Conservation (phyloP, 2,797 vertebrate species). For the Lagodon rhomboides region DNA sequence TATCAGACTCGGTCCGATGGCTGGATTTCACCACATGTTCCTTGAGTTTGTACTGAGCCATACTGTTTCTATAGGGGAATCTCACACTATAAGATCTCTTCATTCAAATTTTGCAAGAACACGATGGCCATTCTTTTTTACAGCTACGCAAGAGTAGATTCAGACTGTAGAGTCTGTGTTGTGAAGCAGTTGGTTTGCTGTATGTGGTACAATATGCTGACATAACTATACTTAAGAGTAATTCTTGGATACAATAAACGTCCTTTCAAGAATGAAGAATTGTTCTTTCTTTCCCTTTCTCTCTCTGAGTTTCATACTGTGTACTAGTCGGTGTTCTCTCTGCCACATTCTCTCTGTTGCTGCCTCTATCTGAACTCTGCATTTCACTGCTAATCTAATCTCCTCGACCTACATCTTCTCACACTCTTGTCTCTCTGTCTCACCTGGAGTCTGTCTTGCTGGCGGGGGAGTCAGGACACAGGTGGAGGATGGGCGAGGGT, state of each 20-base stretch:
- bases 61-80: background rate
- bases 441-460: conserved; percentile 92
- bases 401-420: background rate
- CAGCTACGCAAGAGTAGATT: background rate
- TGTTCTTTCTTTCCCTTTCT: background rate
- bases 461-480: conserved; percentile 89
- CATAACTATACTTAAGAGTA: background rate
- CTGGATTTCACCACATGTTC: too few species aligned
- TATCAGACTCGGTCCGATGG: too few species aligned
- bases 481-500: conserved; percentile 84
- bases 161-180: background rate
- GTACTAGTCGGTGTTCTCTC: too few species aligned
- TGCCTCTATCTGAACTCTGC: background rate
- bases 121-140: background rate
- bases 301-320: background rate
- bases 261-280: background rate
- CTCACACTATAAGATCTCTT: background rate
- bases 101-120: background rate
- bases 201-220: conserved; percentile 7
- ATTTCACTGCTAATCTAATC: conserved; percentile 9
- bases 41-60: too few species aligned
- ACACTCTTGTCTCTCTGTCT: background rate
- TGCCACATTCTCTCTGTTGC: background rate
- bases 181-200: background rate
- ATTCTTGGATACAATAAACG: background rate